Base-by-base conservation (phyloP, 2,113 vertebrate genomes). In the Pelmatolapia mariae region DNA sequence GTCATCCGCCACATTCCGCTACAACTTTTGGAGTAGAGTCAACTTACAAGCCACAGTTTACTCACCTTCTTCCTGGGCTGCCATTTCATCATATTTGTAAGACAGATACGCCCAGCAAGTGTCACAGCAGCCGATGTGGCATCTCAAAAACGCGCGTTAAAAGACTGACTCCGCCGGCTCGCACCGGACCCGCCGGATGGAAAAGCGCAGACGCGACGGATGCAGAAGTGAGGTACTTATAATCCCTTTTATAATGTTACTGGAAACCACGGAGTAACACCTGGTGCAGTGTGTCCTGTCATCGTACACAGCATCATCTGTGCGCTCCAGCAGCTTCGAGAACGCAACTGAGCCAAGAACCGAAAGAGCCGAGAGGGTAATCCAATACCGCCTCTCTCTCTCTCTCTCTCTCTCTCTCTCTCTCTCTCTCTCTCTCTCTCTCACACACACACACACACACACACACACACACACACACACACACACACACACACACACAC, bases 61-160 rank as follows among this genome's bases (percentile, higher is more conserved):
- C 97, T 97, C 96, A 99, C 98, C 98, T 99, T 99, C 97, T 98
- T 98, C 96, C 98, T 96, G 95, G 98, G 98, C 98, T 99, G 98
- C 98, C 98, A 99, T 98, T 99, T 99, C 98, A 99, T 99, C 98
- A 99, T 99, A 97, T 99, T 98, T 97, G 96, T 96, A 94, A 90
- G 94, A 87, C 97, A 93, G 96, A 92, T 88, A 81, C 92, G 95
- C 88, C 94, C 94, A 94, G 89, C 97, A 96, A 96, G 96, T 93
- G 95, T 94, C 93, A 95, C 84, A 56, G 1, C 83, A 90, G 96
- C 83, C 81, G 85, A 33, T 6, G 87, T 2, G 85, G 88, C 94
- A 92, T 94, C 81, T 84, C 92, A 90, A 13, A 86, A 2, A 76
- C 84, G 71, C 8, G 2, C 43, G 54, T 3, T 5, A 3, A 36